phyloP scores from a whole-genome alignment of 92 coral and sea anemone species.

The Pocillopora grandis region DNA sequence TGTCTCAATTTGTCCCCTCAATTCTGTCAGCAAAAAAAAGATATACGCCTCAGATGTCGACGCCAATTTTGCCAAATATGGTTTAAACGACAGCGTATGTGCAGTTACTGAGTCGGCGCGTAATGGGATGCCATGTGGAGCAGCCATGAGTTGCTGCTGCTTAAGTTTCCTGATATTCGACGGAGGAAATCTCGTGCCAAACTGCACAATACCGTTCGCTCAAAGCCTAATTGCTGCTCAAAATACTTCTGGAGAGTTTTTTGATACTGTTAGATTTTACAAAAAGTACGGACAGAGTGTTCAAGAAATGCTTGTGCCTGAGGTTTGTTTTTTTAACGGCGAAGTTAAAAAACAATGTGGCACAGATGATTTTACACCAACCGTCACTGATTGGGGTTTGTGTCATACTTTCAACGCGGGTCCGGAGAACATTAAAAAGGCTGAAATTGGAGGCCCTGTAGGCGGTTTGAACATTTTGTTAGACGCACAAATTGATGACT shows the following conservation, averaged over 20 bases:
- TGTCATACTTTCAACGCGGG: slow-evolving; percentile 46
- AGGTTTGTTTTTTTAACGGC: background rate
- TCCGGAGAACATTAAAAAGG: background rate
- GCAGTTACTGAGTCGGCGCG: slow-evolving; percentile 62
- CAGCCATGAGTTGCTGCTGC: slow-evolving; percentile 70
- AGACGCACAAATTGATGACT: slow-evolving; percentile 20
- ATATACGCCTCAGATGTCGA: slow-evolving; percentile 57
- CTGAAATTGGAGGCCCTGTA: background rate
- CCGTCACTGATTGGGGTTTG: slow-evolving; percentile 22
- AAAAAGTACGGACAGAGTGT: slow-evolving; percentile 25
- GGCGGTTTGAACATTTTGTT: slow-evolving; percentile 34
- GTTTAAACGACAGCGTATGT: slow-evolving; percentile 68
- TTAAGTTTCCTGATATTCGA: background rate
- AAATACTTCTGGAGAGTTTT: slow-evolving; percentile 6
- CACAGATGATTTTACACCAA: background rate
- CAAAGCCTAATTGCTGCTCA: slow-evolving; percentile 23
- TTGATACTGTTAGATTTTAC: slow-evolving; percentile 27
- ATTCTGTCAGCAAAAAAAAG: slow-evolving; percentile 51
- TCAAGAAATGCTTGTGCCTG: slow-evolving; percentile 13
- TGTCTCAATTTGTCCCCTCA: slow-evolving; percentile 63
- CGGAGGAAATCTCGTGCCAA: slow-evolving; percentile 21
- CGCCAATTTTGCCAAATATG: slow-evolving; percentile 22
- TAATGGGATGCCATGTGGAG: slow-evolving; percentile 64
- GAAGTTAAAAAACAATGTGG: slow-evolving; percentile 3
- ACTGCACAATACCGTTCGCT: slow-evolving; percentile 31